Conservation (phyloP, 2,888 invertebrate genomes). For the Polyploca ridens region DNA sequence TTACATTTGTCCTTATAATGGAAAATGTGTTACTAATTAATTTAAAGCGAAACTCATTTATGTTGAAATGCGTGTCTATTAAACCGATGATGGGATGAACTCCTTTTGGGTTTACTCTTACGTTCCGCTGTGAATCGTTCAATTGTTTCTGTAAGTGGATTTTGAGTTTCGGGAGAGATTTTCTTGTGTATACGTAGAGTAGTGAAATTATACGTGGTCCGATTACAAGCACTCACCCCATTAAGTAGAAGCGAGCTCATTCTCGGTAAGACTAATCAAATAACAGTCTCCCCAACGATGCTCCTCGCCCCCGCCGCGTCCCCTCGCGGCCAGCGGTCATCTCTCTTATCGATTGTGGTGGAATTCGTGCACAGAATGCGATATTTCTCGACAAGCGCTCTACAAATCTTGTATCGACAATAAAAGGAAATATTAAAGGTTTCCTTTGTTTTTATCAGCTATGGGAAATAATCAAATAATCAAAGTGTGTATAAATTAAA, state of each 20-base stretch:
- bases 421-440: constrained; percentile 49
- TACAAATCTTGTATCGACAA: constrained; percentile 53
- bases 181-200: constrained; percentile 41
- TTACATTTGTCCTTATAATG: constrained; percentile 85
- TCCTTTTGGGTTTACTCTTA: constrained; percentile 67
- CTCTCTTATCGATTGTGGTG: constrained; percentile 85
- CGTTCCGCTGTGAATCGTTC: constrained; percentile 57
- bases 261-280: constrained; percentile 85
- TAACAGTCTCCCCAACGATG: constrained; percentile 79
- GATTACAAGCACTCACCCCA: constrained; percentile 83
- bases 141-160: constrained; percentile 68
- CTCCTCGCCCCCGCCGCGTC: constrained; percentile 50
- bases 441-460: constrained; percentile 30
- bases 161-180: constrained; percentile 59
- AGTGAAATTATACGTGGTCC: constrained; percentile 79
- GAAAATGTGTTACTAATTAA: constrained; percentile 85
- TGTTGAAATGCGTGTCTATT: constrained; percentile 83
- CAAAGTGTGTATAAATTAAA: no score
- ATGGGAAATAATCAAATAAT: no score
- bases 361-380: constrained; percentile 84
- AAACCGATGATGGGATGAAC: constrained; percentile 77
- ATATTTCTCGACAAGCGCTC: constrained; percentile 79
- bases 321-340: constrained; percentile 82
- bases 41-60: constrained; percentile 84
- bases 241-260: constrained; percentile 83